Evolutionary conservation across 2,888 invertebrate species (phyloP), one percentile per base, ranked within the genome.

Genomic region (Ceriagrion tenellum): DNA sequence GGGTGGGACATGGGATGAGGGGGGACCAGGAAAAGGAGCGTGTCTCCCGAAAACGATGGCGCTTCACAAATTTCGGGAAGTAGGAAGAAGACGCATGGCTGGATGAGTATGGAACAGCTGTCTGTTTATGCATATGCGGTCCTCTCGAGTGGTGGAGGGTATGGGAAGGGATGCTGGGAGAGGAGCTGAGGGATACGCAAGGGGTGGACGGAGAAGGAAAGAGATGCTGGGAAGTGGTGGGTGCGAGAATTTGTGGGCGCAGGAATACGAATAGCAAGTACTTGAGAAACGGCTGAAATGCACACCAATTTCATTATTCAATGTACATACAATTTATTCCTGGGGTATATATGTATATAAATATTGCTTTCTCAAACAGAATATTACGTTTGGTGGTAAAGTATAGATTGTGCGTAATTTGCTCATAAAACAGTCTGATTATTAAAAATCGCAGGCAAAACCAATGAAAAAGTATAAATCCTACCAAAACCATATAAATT

Each of bases 101-200:
- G 35, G 59, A 47, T 69, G 69, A 91, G 90, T 59, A 59, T 59
- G 56, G 90, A 59, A 91, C 93, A 93, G 93, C 93, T 93, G 93
- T 63, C 47, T 93, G 93, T 93, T 93, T 93, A 93, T 93, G 93
- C 93, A 93, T 69, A 93, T 93, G 93, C 69, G 93, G 69, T 20
- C 26, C n/a, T 81, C 81, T n/a, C 69, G 10, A 13, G 40, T 88
- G 88, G 40, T 88, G 88, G 88, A 47, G 8, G 47, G 47, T 47
- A 8, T 47, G 88, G 40, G 88, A 13, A 88, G 47, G 40, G 47
- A n/a, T 3, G 55, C 30, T 40, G 89, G 89, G 55, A 8, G 89
- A 23, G 55, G 89, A n/a, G n/a, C 55, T 0, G 89, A 2, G 47
- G 89, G 81, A 26, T 35, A 47, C 2, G 47, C 47, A 47, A 47